Base-by-base conservation (phyloP, 2,888 invertebrate species). In the Taphrorychus bicolor region DNA sequence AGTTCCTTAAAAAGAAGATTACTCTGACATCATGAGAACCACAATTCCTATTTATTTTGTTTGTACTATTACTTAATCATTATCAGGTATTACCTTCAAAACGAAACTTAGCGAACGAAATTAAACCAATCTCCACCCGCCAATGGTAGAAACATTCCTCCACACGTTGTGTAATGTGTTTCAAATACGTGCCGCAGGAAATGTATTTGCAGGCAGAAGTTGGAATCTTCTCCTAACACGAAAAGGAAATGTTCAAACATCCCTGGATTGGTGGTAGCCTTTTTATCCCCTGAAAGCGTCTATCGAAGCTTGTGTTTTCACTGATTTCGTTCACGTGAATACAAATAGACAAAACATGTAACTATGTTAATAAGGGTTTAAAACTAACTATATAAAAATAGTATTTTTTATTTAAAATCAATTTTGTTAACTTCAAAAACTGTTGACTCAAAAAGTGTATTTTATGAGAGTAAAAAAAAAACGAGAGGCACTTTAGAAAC, bases 151-250 rank as follows among this genome's bases (percentile, higher is more conserved):
- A 62, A 58, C 62, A 18, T 42, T 67, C 59, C 49, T 54, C 57
- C 58, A 52, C 61, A 67, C 67, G 16, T 41, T 69, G 66, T n/a
- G n/a, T 67, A 71, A 73, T 73, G 72, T 73, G 71, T 72, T 73
- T 73, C 66, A 72, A 70, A 72, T 71, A 73, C 72, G 72, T 73
- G 72, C 70, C 63, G 69, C 68, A 69, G 72, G 71, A 73, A 73
- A 72, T 72, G 72, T 70, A 71, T 72, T 72, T 70, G 70, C 68
- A 69, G 71, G 69, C 71, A 66, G 70, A 73, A 69, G 69, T 71
- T 59, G 70, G 70, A 73, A 73, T 72, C 71, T 73, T 70, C 69
- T 70, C 66, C 70, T 73, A 73, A 71, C 71, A 71, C 71, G 72
- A 69, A 70, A 70, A 66, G 72, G 72, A 73, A 73, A 71, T 71